Conservation (phyloP, 2,113 vertebrate genomes). For the Atractosteus spatula region DNA sequence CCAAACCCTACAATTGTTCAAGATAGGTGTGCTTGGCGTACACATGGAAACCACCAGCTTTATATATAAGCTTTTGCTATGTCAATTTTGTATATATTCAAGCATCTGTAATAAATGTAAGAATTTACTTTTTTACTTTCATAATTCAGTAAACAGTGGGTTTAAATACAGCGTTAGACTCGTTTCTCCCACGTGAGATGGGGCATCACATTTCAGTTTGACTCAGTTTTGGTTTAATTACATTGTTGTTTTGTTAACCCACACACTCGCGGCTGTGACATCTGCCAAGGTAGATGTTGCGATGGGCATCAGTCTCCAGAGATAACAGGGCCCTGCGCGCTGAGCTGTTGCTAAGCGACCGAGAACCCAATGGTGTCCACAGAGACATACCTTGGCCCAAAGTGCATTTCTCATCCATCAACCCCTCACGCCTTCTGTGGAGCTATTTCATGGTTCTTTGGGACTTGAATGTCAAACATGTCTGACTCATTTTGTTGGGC, state of each 20-base stretch:
- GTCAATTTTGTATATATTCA: too few species aligned
- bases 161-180: too few species aligned
- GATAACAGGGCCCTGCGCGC: constrained; percentile 13
- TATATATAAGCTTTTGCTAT: too few species aligned
- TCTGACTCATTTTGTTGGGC: too few species aligned
- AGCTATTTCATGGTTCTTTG: not conserved
- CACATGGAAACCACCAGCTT: too few species aligned
- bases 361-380: constrained; percentile 20
- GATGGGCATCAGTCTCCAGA: constrained; percentile 24
- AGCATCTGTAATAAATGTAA: too few species aligned
- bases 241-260: not conserved
- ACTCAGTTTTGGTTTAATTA: not conserved
- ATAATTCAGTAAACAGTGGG: too few species aligned
- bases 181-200: too few species aligned
- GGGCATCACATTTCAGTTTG: too few species aligned
- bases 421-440: constrained; percentile 1
- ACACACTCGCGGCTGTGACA: constrained; percentile 5
- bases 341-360: constrained; percentile 36
- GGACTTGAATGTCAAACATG: not conserved
- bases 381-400: constrained; percentile 1
- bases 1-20: too few species aligned
- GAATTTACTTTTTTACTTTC: too few species aligned
- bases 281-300: not conserved
- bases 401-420: constrained; percentile 1
- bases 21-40: too few species aligned